Conservation (phyloP, 2,113 vertebrate genomes). For the Himantopus leucocephalus region DNA sequence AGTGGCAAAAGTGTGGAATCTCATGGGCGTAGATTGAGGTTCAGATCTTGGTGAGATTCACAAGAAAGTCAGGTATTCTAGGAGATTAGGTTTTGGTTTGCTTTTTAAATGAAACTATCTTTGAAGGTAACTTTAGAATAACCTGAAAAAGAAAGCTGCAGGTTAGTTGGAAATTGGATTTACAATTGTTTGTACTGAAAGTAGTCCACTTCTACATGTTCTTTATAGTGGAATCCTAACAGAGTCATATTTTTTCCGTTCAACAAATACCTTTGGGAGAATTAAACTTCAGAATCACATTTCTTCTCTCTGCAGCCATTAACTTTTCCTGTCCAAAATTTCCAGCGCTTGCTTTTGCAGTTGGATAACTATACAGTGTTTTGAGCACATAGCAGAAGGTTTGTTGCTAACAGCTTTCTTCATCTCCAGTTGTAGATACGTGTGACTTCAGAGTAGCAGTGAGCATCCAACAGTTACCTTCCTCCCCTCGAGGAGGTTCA, state of each 20-base stretch:
- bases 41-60: background rate
- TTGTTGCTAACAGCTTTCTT: background rate
- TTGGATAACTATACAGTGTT: background rate
- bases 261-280: background rate
- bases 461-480: background rate
- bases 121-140: background rate
- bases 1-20: background rate
- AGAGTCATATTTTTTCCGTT: background rate
- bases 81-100: background rate
- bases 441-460: background rate
- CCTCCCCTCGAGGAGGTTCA: background rate
- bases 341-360: background rate
- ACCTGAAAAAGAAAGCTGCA: background rate
- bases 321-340: background rate
- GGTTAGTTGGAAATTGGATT: background rate
- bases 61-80: background rate
- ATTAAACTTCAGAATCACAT: background rate
- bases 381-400: background rate
- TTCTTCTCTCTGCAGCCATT: background rate
- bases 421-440: fast-evolving
- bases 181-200: background rate
- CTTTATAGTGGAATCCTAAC: background rate
- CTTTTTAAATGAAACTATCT: background rate
- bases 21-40: fast-evolving
- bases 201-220: fast-evolving